These are phyloP conservation scores for Rutilus rutilus DNA, from an alignment of 2,113 vertebrate species.

Conservation along the genomic window DNA sequence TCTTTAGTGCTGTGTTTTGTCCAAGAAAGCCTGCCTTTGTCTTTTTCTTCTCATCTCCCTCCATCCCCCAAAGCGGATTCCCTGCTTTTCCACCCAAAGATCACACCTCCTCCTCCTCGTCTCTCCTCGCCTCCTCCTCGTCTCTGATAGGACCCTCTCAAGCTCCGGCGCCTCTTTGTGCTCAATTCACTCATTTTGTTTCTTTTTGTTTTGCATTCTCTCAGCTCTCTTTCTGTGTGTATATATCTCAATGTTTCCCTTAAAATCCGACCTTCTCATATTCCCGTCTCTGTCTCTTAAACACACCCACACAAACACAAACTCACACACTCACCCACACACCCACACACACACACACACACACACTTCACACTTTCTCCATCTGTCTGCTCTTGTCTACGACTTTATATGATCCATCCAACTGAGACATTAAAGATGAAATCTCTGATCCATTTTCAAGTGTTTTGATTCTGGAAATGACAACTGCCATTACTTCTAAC, in stretches of 20 bases:
- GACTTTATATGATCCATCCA: slow-evolving; percentile 5
- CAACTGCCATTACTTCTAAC: background rate
- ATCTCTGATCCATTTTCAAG: background rate
- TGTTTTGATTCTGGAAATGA: background rate
- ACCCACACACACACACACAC: background rate
- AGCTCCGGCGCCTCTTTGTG: slow-evolving; percentile 19
- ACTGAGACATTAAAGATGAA: background rate
- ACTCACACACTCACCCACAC: slow-evolving; percentile 13
- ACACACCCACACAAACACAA: slow-evolving; percentile 26
- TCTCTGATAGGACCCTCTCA: slow-evolving; percentile 52
- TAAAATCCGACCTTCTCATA: slow-evolving; percentile 35
- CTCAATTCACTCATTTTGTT: slow-evolving; percentile 58
- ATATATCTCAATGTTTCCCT: background rate
- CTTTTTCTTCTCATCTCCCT: slow-evolving; percentile 43
- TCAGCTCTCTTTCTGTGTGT: slow-evolving; percentile 15
- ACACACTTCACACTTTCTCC: slow-evolving; percentile 39
- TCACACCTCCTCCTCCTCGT: slow-evolving; percentile 49
- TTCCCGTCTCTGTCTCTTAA: slow-evolving; percentile 41
- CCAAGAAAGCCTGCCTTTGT: slow-evolving; percentile 40
- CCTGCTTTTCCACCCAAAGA: slow-evolving; percentile 47
- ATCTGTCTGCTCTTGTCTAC: slow-evolving; percentile 46
- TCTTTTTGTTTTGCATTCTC: slow-evolving; percentile 67
- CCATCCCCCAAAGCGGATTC: slow-evolving; percentile 40
- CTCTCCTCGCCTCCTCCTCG: slow-evolving; percentile 38
- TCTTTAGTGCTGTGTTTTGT: slow-evolving; percentile 20